These are phyloP conservation scores for Lepidochitona cinerea DNA, from an alignment of 2,888 invertebrate genomes.

Conservation along the genomic window DNA sequence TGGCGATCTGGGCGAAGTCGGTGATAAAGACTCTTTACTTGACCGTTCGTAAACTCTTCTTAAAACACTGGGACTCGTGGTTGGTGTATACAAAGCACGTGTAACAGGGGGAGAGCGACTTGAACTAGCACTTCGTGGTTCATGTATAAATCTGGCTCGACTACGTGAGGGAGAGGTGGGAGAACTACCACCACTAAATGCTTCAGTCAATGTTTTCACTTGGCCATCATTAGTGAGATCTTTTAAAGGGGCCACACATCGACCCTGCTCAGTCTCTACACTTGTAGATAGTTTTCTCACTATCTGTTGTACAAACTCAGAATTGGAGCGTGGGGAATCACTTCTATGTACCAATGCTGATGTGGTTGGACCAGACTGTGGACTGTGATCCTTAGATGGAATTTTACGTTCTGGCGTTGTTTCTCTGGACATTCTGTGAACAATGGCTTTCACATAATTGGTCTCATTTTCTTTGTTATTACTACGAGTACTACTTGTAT, in stretches of 20 bases:
- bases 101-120: background rate
- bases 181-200: constrained; percentile 25
- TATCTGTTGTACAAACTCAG: constrained; percentile 56
- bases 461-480: constrained; percentile 53
- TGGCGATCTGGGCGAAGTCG: background rate
- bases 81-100: background rate
- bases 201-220: constrained; percentile 48
- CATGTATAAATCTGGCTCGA: background rate
- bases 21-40: background rate
- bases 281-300: constrained; percentile 26
- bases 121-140: background rate
- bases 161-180: background rate
- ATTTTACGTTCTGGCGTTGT: constrained; percentile 45
- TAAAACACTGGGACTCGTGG: background rate
- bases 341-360: constrained; percentile 37
- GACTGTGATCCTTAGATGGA: constrained; percentile 26
- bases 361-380: constrained; percentile 31
- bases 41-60: background rate
- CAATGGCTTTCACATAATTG: constrained; percentile 56
- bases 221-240: constrained; percentile 58
- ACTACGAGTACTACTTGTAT: constrained; percentile 16
- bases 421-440: constrained; percentile 57
- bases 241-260: constrained; percentile 37
- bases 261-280: constrained; percentile 15
- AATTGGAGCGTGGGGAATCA: constrained; percentile 48